Percentiles rank a stretch among this genome's conserved stretches.
Evolutionary conservation across 2,888 invertebrate genomes (phyloP).

Genomic region (Meganola albula): DNA sequence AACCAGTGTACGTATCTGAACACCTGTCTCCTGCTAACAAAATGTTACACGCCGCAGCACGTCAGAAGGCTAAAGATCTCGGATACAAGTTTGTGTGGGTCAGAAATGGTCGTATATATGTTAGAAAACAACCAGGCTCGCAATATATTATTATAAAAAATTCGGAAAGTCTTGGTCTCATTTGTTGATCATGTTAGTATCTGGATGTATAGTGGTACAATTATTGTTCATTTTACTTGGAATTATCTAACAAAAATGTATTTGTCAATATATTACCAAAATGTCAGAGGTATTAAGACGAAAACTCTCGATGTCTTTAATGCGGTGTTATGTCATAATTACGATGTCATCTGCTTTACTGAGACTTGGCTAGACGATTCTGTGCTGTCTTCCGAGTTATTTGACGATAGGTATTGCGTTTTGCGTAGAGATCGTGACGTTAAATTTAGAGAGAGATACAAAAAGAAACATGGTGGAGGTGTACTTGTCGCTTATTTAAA

Average conservation of each 20-base stretch:
- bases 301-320: not conserved
- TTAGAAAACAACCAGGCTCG: too few relatives aligned
- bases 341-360: not conserved
- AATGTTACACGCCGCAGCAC: not conserved
- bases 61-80: not conserved
- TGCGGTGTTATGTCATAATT: not conserved
- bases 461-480: not conserved
- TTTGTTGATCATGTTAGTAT: too few relatives aligned
- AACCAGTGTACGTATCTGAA: not conserved
- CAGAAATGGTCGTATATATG: not conserved
- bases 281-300: not conserved
- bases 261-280: not conserved
- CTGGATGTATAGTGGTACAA: too few relatives aligned
- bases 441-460: not conserved
- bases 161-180: not conserved
- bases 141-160: too few relatives aligned
- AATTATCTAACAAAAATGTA: too few relatives aligned
- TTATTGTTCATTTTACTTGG: too few relatives aligned
- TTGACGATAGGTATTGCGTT: not conserved
- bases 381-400: not conserved
- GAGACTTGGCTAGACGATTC: not conserved
- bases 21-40: not conserved
- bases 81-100: conserved; percentile 1
- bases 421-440: not conserved
- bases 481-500: too few relatives aligned